phyloP scores from a whole-genome alignment of 2,888 invertebrate species.

The Pseudeuparius sepicola region DNA sequence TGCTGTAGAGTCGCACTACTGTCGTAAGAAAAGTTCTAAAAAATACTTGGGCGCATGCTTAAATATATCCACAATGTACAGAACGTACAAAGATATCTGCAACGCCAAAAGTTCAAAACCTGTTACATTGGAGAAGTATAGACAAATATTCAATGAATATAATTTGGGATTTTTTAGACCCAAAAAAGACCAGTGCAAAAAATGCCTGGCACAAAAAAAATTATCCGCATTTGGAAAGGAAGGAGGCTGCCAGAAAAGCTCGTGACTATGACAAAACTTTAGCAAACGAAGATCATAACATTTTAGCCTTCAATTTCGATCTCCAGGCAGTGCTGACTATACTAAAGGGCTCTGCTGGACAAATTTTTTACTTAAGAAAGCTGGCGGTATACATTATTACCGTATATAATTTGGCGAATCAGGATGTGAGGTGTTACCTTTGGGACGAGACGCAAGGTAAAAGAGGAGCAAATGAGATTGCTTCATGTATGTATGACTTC shows the following conservation, averaged over 20 bases:
- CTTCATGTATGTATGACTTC: conserved; percentile 24
- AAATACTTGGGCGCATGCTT: conserved; percentile 19
- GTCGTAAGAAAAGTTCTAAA: conserved; percentile 15
- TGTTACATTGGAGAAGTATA: conserved; percentile 22
- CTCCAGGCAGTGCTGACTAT: conserved; percentile 27
- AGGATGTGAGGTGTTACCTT: conserved; percentile 27
- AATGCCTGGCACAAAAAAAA: conserved; percentile 21
- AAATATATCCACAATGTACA: conserved; percentile 23
- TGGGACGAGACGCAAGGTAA: conserved; percentile 30
- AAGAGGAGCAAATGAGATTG: conserved; percentile 28
- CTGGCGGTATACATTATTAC: conserved; percentile 30
- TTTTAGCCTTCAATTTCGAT: conserved; percentile 29
- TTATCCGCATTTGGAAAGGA: conserved; percentile 22
- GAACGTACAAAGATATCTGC: conserved; percentile 22
- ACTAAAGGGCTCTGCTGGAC: conserved; percentile 26
- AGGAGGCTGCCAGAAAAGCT: conserved; percentile 19
- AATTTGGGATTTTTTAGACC: conserved; percentile 25
- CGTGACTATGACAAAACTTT: conserved; percentile 27
- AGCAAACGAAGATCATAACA: conserved; percentile 17
- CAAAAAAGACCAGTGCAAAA: conserved; percentile 27
- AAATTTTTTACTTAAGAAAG: conserved; percentile 29
- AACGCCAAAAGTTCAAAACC: conserved; percentile 10
- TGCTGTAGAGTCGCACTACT: conserved; percentile 26
- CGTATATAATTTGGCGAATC: conserved; percentile 29
- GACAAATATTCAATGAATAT: conserved; percentile 20